A percentile compares a stretch with the other conserved stretches of the same genome.
phyloP scores from a whole-genome alignment of 2,113 vertebrate genomes.

The Eptatretus burgeri region DNA sequence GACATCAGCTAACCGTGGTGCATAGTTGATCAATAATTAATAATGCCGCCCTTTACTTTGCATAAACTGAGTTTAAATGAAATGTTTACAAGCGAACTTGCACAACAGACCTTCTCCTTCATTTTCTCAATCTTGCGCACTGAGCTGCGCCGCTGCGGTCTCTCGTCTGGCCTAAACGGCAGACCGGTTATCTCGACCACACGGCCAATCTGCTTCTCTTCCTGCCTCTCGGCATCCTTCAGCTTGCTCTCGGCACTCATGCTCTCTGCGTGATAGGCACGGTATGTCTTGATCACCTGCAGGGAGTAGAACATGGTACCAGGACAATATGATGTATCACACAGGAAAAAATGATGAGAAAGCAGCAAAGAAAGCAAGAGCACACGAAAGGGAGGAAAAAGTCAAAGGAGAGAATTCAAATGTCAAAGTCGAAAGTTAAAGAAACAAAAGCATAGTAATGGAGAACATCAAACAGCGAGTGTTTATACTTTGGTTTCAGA shows the following conservation, averaged over 20 bases:
- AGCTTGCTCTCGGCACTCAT: slow-evolving; percentile 83
- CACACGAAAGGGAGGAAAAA: neutral
- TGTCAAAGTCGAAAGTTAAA: no score
- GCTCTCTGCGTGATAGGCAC: slow-evolving; percentile 94
- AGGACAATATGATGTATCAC: neutral
- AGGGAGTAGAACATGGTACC: neutral
- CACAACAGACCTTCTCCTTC: slow-evolving; percentile 63
- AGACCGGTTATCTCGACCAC: slow-evolving; percentile 20
- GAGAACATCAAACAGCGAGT: no score
- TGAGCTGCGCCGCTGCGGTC: slow-evolving; percentile 60
- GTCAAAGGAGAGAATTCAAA: neutral
- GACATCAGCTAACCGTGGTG: no score
- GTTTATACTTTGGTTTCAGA: no score
- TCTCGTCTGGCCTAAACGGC: slow-evolving; percentile 53
- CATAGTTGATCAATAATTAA: no score
- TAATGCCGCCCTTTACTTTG: slow-evolving; percentile 12
- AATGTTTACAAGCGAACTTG: neutral
- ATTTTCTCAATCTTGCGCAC: slow-evolving; percentile 98
- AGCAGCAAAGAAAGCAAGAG: neutral
- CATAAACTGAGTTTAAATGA: slow-evolving; percentile 10
- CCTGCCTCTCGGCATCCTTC: slow-evolving; percentile 88
- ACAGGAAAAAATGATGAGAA: neutral
- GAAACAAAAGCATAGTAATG: no score
- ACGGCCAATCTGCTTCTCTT: slow-evolving; percentile 68
- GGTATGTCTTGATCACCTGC: slow-evolving; percentile 98